Conservation (phyloP, 1,140 invertebrate species). For the Drosophila teissieri region DNA sequence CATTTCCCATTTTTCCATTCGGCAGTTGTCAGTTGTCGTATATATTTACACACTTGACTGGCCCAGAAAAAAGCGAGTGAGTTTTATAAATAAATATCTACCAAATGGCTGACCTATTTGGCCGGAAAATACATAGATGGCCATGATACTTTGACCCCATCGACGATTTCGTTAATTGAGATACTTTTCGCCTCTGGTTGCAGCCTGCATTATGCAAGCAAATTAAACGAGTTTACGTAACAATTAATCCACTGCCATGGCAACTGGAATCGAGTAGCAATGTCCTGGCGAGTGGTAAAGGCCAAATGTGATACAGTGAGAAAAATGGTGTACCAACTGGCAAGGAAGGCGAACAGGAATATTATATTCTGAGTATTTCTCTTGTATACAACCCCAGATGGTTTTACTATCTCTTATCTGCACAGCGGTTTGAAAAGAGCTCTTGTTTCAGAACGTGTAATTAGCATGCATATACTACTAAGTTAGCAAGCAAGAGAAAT, state of each 20-base stretch:
- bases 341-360: background rate
- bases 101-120: constrained; percentile 53
- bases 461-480: too few species aligned
- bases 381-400: too few species aligned
- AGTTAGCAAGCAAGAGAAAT: background rate
- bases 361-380: too few species aligned
- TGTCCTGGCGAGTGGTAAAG: constrained; percentile 24
- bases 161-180: constrained; percentile 56
- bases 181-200: constrained; percentile 43
- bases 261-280: constrained; percentile 63
- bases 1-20: constrained; percentile 8
- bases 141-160: constrained; percentile 26
- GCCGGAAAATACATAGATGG: background rate
- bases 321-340: background rate
- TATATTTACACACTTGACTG: constrained; percentile 38
- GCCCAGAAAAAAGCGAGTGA: constrained; percentile 11
- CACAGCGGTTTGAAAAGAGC: too few species aligned
- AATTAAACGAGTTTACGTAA: constrained; percentile 69
- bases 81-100: constrained; percentile 27
- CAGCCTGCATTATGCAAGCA: constrained; percentile 47
- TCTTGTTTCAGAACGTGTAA: too few species aligned
- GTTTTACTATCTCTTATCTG: too few species aligned
- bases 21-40: constrained; percentile 21
- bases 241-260: constrained; percentile 67
- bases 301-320: background rate